phyloP scores from a whole-genome alignment of 2,113 vertebrate genomes.

The Ivindomyrus marchei region DNA sequence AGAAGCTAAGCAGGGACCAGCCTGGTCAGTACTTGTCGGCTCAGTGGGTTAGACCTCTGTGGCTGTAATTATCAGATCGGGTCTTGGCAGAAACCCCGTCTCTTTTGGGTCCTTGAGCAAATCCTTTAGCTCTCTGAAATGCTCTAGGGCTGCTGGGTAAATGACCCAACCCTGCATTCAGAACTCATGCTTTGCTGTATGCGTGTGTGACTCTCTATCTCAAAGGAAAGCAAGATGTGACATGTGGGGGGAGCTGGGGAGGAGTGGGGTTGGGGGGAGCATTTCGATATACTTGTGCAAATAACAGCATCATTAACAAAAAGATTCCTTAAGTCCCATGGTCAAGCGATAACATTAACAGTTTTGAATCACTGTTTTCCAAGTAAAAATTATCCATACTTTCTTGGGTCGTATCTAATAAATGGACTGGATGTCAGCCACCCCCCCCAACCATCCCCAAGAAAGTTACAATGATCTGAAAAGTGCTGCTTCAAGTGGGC shows the following conservation, averaged over 20 bases:
- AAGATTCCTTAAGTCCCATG: background rate
- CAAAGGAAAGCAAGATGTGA: background rate
- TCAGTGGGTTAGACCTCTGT: background rate
- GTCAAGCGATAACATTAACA: background rate
- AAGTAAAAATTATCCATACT: background rate
- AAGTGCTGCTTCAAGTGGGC: background rate
- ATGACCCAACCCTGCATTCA: background rate
- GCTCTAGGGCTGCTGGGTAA: background rate
- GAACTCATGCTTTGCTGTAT: background rate
- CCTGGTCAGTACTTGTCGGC: background rate
- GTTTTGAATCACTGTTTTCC: background rate
- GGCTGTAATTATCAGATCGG: background rate
- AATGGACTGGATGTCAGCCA: background rate
- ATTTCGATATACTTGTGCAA: background rate
- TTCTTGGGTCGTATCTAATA: background rate
- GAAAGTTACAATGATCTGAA: background rate
- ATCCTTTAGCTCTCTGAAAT: background rate
- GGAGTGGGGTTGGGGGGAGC: no score
- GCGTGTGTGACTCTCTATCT: background rate
- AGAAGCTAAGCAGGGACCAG: background rate
- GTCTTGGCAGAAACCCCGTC: background rate
- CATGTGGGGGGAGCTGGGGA: background rate
- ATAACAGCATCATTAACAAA: background rate
- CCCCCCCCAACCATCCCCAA: background rate
- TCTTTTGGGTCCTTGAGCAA: background rate